These are phyloP conservation scores for Agonopterix subpropinquella DNA, from an alignment of 2,888 invertebrate species.

Conservation along the genomic window DNA sequence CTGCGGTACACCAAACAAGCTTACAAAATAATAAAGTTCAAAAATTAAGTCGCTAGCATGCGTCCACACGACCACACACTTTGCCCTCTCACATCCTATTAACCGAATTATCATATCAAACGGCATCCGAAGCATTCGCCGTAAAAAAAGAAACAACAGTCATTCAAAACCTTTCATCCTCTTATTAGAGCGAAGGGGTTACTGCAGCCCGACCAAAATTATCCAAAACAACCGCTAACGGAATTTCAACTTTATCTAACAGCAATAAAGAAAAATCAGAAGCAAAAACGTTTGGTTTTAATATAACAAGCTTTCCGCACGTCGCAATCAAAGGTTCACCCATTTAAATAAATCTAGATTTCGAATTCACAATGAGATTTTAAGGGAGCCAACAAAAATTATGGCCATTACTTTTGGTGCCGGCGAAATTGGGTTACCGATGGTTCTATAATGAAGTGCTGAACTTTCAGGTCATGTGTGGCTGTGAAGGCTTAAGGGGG, in stretches of 20 bases:
- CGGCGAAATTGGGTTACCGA: slow-evolving; percentile 41
- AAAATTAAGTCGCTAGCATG: slow-evolving; percentile 51
- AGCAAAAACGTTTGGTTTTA: slow-evolving; percentile 19
- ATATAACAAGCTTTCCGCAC: slow-evolving; percentile 46
- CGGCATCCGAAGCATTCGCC: slow-evolving; percentile 50
- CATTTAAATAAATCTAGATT: slow-evolving; percentile 68
- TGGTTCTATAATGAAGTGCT: slow-evolving; percentile 61
- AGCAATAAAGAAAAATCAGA: slow-evolving; percentile 11
- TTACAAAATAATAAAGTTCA: slow-evolving; percentile 15
- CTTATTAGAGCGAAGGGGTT: slow-evolving; percentile 64
- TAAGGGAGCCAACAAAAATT: slow-evolving; percentile 35
- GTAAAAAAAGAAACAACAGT: slow-evolving; percentile 54
- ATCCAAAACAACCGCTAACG: background rate
- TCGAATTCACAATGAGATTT: slow-evolving; percentile 55
- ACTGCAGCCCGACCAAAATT: slow-evolving; percentile 21
- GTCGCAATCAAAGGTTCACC: slow-evolving; percentile 62
- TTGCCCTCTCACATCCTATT: slow-evolving; percentile 49
- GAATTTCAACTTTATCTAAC: background rate
- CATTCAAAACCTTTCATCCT: slow-evolving; percentile 66
- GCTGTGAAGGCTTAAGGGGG: slow-evolving; percentile 18
- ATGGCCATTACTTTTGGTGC: slow-evolving; percentile 39
- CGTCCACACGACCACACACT: slow-evolving; percentile 48
- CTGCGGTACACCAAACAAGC: slow-evolving; percentile 1
- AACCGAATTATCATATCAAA: slow-evolving; percentile 71
- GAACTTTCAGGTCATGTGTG: slow-evolving; percentile 66